Base-by-base conservation (phyloP, 2,888 invertebrate genomes). In the Sphecodes monilicornis region DNA sequence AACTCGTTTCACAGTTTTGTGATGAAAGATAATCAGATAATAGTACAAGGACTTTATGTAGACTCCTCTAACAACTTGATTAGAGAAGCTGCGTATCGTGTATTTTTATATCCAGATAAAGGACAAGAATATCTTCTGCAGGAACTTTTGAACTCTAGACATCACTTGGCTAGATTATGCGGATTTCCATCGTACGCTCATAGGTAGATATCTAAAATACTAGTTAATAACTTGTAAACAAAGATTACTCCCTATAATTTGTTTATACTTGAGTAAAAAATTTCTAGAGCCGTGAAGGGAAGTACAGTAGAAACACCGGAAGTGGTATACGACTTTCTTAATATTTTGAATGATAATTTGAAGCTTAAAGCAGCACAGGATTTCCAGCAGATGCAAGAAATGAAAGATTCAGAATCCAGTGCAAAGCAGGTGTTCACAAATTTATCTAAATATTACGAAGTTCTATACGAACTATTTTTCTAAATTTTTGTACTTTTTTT, bases 181-280 rank as follows among this genome's bases (percentile, higher is more conserved):
- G 99, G 98, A 3, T 99, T 99, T 95, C 95, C 96, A 26, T 97
- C 98, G 0, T 99, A 98, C 92, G 97, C 98, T 0, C 98, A 99
- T 93, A 96, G 98, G 96, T 96, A 90, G 77, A 71, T 54, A 54
- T 82, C 78, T 81, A 32, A 60, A 22, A 36, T 16, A 13, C 32
- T 70, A 60, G 13, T 80, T n/a, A 11, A 68, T 26, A 70, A 78
- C 39, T 72, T 46, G 78, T 79, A 36, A 22, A 50, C n/a, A 26
- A 43, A 36, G 5, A 83, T 22, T 22, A 71, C 36, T 5, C 50
- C 1, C 18, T 75, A 1, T 57, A 6, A 54, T 3, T 22, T n/a
- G 3, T 46, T 41, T 32, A 36, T 57, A 68, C 36, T 41, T 43
- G 39, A 32, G 26, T 50, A 1, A 73, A 46, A 18, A 75, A 80